Evolutionary conservation across 1,140 invertebrate genomes (phyloP).

Genomic region (Catajapyx aquilonaris): DNA sequence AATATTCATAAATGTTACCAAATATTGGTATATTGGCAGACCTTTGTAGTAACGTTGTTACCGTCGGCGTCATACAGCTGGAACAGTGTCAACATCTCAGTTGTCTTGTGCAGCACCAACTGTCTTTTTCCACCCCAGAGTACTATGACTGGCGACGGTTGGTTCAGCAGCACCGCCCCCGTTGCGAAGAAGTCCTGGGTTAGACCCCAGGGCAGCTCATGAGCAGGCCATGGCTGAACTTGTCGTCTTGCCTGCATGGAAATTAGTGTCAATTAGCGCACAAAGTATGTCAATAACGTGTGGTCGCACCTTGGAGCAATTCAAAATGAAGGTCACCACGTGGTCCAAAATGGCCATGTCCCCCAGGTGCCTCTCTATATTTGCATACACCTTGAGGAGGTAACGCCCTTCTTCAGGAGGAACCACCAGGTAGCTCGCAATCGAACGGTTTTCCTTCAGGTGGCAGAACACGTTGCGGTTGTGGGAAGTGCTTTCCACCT

Average conservation of each 20-base stretch:
- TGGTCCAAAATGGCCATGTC: slow-evolving; percentile 13
- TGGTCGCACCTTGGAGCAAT: slow-evolving; percentile 15
- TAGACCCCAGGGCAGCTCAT: not conserved
- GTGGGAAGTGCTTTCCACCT: slow-evolving; percentile 15
- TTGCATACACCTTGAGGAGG: slow-evolving; percentile 19
- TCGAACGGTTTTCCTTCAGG: slow-evolving; percentile 15
- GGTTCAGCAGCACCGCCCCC: not conserved
- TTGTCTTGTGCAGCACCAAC: not conserved
- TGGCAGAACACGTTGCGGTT: slow-evolving; percentile 21
- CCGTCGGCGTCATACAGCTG: not conserved
- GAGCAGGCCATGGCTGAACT: not conserved
- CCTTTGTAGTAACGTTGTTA: not conserved
- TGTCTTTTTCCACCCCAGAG: not conserved
- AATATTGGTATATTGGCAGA: too few species aligned
- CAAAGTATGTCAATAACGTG: not conserved
- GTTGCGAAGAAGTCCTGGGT: not conserved
- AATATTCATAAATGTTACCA: too few species aligned
- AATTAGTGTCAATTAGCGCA: not conserved
- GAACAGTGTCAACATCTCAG: not conserved
- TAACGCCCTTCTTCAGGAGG: slow-evolving; percentile 16
- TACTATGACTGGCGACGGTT: not conserved
- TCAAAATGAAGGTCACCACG: slow-evolving; percentile 16
- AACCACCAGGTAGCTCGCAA: slow-evolving; percentile 16
- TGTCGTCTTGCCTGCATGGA: not conserved
- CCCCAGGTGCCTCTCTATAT: slow-evolving; percentile 16